Evolutionary conservation across 1,140 invertebrate species (phyloP), one percentile per base, ranked within the genome.

Genomic region (Amyelois transitella): DNA sequence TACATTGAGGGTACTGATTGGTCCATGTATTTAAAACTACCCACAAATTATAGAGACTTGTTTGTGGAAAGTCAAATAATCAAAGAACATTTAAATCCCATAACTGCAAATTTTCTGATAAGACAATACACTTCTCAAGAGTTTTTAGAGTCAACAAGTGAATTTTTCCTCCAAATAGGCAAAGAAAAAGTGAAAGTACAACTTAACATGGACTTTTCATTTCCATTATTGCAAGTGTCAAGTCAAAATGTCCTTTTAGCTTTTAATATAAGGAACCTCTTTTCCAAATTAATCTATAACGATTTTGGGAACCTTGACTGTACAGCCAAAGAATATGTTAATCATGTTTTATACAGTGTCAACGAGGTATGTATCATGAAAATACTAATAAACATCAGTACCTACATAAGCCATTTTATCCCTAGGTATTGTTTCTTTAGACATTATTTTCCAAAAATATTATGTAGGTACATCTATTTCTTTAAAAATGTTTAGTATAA

Each of bases 201-300:
- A 44, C 69, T 81, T 25, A 47, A 66, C 18, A 72, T 81, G 69
- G 69, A 70, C 1, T 72, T 75, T 48, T 53, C 64, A 1, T 51
- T 51, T 28, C 63, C 70, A 0, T 17, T 68, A n/a, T 43, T 84
- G 10, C 76, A 57, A 49, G 47, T 86, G 2, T 67, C 64, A 0
- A 60, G 75, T 62, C 17, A 21, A 0, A 70, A 81, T 67, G 28
- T 72, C 4, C 50, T 62, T 45, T 50, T 75, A 24, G 74, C 70
- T 17, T 58, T 59, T 18, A 51, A 72, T 55, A 61, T 84, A 5
- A 75, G 79, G 20, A 81, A 76, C 50, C 79, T 86, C 28, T 71
- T 78, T 32, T 65, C 74, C 5, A 59, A 67, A 25, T 12, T 84
- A 32, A 51, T 77, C 50, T 64, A 73, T 43, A 55, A 64, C 47